Evolutionary conservation across 2,113 vertebrate genomes (phyloP).

Genomic region (Callipepla squamata): DNA sequence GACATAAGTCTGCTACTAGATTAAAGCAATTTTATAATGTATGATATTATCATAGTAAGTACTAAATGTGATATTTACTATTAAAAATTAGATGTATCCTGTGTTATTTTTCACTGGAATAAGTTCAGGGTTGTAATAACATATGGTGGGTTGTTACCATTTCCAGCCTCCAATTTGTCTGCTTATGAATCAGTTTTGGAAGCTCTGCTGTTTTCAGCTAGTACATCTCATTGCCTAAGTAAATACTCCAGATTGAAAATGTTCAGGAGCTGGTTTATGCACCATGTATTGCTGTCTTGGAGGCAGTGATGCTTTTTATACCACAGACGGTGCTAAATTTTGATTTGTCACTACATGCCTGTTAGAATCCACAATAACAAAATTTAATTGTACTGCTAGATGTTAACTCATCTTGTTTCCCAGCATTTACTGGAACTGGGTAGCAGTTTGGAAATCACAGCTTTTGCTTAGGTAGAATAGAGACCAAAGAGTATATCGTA

Average conservation of each 20-base stretch:
- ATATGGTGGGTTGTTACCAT: neutral
- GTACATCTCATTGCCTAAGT: neutral
- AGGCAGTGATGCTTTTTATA: neutral
- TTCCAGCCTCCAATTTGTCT: neutral
- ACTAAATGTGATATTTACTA: neutral
- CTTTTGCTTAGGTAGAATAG: neutral
- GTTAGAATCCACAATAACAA: neutral
- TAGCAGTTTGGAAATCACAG: neutral
- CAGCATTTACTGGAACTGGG: neutral
- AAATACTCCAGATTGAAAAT: neutral
- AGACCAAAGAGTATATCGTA: neutral
- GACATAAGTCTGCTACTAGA: neutral
- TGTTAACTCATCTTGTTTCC: neutral
- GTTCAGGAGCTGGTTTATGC: neutral
- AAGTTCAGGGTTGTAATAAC: neutral
- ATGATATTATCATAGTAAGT: neutral
- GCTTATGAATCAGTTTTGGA: neutral
- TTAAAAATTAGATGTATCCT: neutral
- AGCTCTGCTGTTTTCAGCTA: neutral
- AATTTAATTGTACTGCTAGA: neutral
- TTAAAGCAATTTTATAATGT: neutral
- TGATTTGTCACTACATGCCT: neutral
- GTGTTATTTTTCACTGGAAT: neutral
- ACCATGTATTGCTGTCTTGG: neutral
- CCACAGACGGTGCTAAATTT: neutral